Conservation (phyloP, 2,797 vertebrate genomes). For the Onychomys arenicola region DNA sequence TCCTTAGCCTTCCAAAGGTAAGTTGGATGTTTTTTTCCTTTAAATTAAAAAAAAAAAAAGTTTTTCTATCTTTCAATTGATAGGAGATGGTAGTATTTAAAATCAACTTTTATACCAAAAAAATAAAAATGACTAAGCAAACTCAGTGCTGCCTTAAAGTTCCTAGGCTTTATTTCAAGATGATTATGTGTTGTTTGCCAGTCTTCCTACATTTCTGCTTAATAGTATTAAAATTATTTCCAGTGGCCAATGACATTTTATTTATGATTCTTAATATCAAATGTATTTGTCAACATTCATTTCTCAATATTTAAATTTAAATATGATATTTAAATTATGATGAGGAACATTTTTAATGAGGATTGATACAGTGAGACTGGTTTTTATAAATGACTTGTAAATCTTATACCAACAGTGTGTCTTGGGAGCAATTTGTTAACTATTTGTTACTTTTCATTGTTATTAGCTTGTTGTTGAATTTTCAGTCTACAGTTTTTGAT, state of each 20-base stretch:
- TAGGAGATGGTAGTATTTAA: not conserved
- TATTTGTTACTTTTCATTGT: not conserved
- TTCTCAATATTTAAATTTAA: constrained; percentile 44
- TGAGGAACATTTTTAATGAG: not conserved
- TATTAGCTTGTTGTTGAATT: constrained; percentile 8
- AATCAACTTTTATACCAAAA: not conserved
- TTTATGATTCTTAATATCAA: constrained; percentile 4
- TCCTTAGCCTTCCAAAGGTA: constrained; percentile 82
- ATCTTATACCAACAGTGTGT: not conserved
- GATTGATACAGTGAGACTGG: not conserved
- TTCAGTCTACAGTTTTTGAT: not conserved
- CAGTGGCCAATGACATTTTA: not conserved
- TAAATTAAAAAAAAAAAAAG: not conserved
- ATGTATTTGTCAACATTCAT: not conserved
- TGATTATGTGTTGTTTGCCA: not conserved
- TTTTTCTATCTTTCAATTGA: not conserved
- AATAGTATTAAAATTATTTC: constrained; percentile 16
- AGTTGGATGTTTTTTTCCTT: constrained; percentile 72
- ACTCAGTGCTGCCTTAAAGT: not conserved
- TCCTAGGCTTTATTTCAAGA: constrained; percentile 51
- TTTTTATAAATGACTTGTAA: constrained; percentile 26
- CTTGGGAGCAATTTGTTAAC: not conserved
- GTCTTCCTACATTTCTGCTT: constrained; percentile 11
- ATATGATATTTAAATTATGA: constrained; percentile 47
- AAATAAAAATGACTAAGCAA: not conserved